Evolutionary conservation across 2,113 vertebrate genomes (phyloP).

Genomic region (Gadus macrocephalus): DNA sequence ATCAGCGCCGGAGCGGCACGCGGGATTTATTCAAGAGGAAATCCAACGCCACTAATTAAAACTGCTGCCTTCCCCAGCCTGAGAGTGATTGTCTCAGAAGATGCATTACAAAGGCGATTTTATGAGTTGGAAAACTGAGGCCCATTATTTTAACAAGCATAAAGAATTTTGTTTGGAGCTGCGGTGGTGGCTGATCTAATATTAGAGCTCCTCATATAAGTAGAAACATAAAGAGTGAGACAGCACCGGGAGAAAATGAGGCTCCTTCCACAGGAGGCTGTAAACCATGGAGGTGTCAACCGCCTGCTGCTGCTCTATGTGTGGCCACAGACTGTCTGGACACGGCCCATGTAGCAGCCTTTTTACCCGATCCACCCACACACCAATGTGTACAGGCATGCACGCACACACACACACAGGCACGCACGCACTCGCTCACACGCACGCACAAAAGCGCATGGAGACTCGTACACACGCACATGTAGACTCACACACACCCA

Average conservation of each 20-base stretch:
- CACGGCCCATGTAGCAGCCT: slow-evolving; percentile 42
- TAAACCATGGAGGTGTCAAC: slow-evolving; percentile 63
- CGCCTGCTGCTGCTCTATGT: slow-evolving; percentile 64
- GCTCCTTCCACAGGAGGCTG: slow-evolving; percentile 47
- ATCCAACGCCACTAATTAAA: slow-evolving; percentile 74
- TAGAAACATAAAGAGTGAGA: slow-evolving; percentile 56
- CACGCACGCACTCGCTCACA: slow-evolving; percentile 5
- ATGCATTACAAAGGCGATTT: slow-evolving; percentile 70
- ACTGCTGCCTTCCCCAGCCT: slow-evolving; percentile 57
- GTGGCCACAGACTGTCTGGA: slow-evolving; percentile 73
- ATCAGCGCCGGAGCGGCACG: slow-evolving; percentile 82
- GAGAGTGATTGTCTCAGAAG: slow-evolving; percentile 67
- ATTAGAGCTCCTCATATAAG: slow-evolving; percentile 60
- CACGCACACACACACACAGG: slow-evolving; percentile 25
- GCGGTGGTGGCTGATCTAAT: slow-evolving; percentile 64
- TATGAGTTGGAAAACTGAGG: slow-evolving; percentile 67
- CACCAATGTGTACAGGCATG: slow-evolving; percentile 13
- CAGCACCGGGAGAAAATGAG: slow-evolving; percentile 47
- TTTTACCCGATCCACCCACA: slow-evolving; percentile 46
- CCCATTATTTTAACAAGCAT: slow-evolving; percentile 72
- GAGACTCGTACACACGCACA: no score
- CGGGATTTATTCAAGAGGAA: slow-evolving; percentile 68
- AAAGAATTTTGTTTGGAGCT: slow-evolving; percentile 71
- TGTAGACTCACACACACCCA: no score
- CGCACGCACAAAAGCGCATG: no score